phyloP scores from a whole-genome alignment of 64 coral and sea anemone genomes.

The Catalaphyllia jardinei region DNA sequence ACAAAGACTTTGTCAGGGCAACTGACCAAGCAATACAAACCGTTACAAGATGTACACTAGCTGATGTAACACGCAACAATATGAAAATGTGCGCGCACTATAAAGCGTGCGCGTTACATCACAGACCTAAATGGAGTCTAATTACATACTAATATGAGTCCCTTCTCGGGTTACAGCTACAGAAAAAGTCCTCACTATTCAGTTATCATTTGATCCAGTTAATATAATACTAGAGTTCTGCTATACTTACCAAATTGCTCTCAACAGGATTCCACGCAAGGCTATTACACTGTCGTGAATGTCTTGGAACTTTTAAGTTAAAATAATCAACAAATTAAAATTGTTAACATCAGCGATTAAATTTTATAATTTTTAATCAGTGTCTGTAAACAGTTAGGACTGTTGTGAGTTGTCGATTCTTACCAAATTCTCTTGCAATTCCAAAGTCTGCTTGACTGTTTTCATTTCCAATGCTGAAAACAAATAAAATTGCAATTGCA shows the following conservation, averaged over 20 bases:
- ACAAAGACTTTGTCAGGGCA: no score
- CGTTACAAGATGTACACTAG: no score
- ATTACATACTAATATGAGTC: no score
- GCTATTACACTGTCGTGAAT: slow-evolving; percentile 74
- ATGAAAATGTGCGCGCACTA: no score
- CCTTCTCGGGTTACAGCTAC: no score
- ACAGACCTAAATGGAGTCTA: no score
- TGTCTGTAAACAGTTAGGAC: no score
- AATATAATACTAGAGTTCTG: neutral
- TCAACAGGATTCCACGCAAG: slow-evolving; percentile 65
- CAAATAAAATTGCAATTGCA: neutral
- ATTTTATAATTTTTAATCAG: neutral
- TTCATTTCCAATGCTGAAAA: slow-evolving; percentile 79
- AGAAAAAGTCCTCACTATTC: no score
- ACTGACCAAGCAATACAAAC: no score
- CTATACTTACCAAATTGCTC: slow-evolving; percentile 44
- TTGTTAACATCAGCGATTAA: neutral
- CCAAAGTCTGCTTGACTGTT: slow-evolving; percentile 71
- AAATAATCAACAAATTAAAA: neutral
- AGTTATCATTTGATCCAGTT: neutral
- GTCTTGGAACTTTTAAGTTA: slow-evolving; percentile 78
- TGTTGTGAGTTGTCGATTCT: neutral
- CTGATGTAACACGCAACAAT: no score
- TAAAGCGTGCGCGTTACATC: no score
- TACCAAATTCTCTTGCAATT: slow-evolving; percentile 94